Evolutionary conservation across 2,888 invertebrate species (phyloP).

Genomic region (Antheraea yamamai): DNA sequence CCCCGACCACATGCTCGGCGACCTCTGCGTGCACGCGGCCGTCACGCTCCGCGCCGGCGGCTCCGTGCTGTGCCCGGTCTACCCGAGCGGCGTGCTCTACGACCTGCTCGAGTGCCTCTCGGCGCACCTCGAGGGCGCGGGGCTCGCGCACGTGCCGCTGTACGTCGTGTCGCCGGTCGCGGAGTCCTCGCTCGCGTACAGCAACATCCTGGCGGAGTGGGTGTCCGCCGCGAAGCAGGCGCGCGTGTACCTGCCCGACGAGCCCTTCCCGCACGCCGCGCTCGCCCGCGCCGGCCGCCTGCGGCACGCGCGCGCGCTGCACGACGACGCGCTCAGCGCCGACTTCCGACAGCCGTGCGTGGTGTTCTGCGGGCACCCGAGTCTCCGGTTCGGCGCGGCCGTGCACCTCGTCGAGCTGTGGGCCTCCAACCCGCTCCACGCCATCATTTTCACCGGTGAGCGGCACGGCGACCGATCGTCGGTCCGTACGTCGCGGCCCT

Average conservation of each 20-base stretch:
- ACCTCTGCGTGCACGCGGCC: constrained; percentile 96
- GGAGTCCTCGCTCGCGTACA: constrained; percentile 96
- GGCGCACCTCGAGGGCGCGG: constrained; percentile 93
- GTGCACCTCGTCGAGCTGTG: constrained; percentile 98
- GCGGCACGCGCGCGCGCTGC: constrained; percentile 93
- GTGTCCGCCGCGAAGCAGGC: constrained; percentile 93
- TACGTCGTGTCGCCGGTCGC: constrained; percentile 99
- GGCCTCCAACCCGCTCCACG: constrained; percentile 94
- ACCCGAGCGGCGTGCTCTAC: constrained; percentile 97
- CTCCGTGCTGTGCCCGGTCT: constrained; percentile 97
- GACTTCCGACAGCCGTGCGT: constrained; percentile 97
- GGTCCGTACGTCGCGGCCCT: neutral
- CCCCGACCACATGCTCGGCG: constrained; percentile 97
- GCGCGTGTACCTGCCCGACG: constrained; percentile 96
- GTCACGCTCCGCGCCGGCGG: constrained; percentile 95
- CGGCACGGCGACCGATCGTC: neutral
- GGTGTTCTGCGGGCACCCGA: constrained; percentile 98
- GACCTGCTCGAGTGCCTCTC: constrained; percentile 98
- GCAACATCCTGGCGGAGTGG: constrained; percentile 99
- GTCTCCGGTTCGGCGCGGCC: constrained; percentile 96
- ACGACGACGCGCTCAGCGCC: constrained; percentile 91
- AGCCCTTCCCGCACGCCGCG: constrained; percentile 97
- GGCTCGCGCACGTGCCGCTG: constrained; percentile 92
- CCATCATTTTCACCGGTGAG: constrained; percentile 94
- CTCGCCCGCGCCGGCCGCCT: constrained; percentile 92